Evolutionary conservation across 64 coral and sea anemone genomes (phyloP), one percentile per base, ranked within the genome.

Genomic region (Porites australiensis): DNA sequence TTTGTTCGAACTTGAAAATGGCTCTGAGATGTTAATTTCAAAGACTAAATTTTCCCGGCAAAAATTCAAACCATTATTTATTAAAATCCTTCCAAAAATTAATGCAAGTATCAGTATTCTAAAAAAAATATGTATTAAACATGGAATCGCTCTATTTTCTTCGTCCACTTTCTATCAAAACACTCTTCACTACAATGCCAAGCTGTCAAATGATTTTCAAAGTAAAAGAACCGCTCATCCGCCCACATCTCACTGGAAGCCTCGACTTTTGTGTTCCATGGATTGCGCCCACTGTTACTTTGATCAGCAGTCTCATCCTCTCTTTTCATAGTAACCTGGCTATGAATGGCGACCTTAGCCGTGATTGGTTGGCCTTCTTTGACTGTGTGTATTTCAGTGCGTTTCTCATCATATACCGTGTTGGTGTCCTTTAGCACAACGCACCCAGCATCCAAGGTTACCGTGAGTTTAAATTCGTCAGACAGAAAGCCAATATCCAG

Each of bases 71-170:
- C 27, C 27, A 37, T 37, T 37, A 37, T 37, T 37, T 37, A 37
- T 37, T 37, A 37, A 37, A 37, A 37, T 37, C 27, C 27, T 37
- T 59, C 58, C 58, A 59, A 9, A 59, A 13, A 59, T 9, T 9
- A 59, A 59, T 13, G 58, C 2, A 59, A 59, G 7, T 59, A 59
- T 13, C 58, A 59, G 58, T 59, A 61, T 22, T 23, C 8, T 15
- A 82, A 1, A 19, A 16, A 46, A 65, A 27, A 3, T 47, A 37
- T 37, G 1, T 37, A 13, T 47, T 65, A 83, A 64, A 83, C 43
- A 13, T 19, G 62, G 66, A 67, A 83, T n/a, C 79, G 58, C 50
- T 64, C 79, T 19, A 83, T 83, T 65, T 82, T 82, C 79, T 82
- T 82, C 6, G 22, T 63, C 79, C 79, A 82, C 2, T 43, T 66